These are phyloP conservation scores for Andrena cerasifolii DNA, from an alignment of 1,140 invertebrate species.

Conservation along the genomic window DNA sequence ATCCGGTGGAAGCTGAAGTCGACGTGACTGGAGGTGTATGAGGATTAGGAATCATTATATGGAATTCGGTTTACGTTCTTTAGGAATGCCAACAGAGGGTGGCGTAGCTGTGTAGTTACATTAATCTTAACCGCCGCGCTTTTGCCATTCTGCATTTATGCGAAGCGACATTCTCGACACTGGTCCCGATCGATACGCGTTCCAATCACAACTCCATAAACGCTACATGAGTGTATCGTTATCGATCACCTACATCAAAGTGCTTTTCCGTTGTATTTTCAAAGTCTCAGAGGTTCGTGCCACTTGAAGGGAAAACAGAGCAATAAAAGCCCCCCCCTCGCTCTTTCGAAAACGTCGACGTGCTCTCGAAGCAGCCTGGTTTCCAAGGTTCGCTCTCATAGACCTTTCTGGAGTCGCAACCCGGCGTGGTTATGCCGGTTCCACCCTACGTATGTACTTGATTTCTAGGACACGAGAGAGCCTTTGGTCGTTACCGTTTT, in stretches of 20 bases:
- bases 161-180: background rate
- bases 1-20: no score
- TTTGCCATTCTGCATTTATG: background rate
- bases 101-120: no score
- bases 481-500: slow-evolving; percentile 54
- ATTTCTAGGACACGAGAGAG: slow-evolving; percentile 53
- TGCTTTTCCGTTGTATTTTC: background rate
- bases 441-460: slow-evolving; percentile 32
- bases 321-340: background rate
- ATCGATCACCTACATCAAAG: background rate
- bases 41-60: no score
- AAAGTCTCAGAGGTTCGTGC: no score
- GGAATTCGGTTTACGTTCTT: no score
- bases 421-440: slow-evolving; percentile 56
- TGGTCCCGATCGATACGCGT: slow-evolving; percentile 4
- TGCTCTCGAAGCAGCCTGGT: slow-evolving; percentile 36
- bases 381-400: slow-evolving; percentile 23
- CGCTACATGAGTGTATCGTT: background rate
- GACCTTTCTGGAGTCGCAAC: slow-evolving; percentile 28
- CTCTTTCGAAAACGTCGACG: slow-evolving; percentile 38
- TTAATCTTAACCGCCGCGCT: no score
- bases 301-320: background rate
- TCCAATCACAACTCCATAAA: background rate
- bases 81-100: no score
- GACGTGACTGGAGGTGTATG: no score